Base-by-base conservation (phyloP, 2,113 vertebrate genomes). In the Clinocottus analis region DNA sequence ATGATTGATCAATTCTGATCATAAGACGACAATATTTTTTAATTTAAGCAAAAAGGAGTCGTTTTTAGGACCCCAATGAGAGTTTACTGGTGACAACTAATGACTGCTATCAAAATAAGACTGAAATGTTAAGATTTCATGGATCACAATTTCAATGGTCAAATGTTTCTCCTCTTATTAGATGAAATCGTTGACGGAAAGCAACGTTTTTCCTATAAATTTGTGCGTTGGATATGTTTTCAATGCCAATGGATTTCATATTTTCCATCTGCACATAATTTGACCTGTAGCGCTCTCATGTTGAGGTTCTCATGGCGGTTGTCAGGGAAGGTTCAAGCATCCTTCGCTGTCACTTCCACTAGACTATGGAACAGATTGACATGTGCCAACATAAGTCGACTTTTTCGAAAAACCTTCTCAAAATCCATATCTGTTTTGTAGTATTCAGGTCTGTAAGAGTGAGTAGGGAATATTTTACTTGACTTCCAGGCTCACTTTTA, bases 341-440 rank as follows among this genome's bases (percentile, higher is more conserved):
- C 72, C 41, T 72, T 76, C 3, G 29, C 77, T 73, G 41, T 60
- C 68, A 63, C 43, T 75, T 79, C 16, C n/a, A 31, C 7, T 35
- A 1, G 10, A 45, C 35, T 47, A 3, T 2, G 25, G 10, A 62
- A 25, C 21, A 16, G 41, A 74, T 17, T 53, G 49, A 64, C 23
- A 70, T 75, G 39, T 75, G 59, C 25, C 59, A 84, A 21, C 21
- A 63, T n/a, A 3, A 41, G 79, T 70, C 17, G 2, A 21, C 27
- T 39, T 68, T 27, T 27, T 31, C 13, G n/a, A n/a, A 49, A 8
- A n/a, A n/a, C 4, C 19, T 3, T 51, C 45, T 14, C 21, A 12
- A 41, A 31, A 37, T 72, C 69, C 29, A 56, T 47, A 10, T 53
- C 33, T 23, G 4, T 11, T 12, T 55, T 29, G 23, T 23, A 17